phyloP scores from a whole-genome alignment of 2,113 vertebrate genomes.

The Astatotilapia flaviijosephi region DNA sequence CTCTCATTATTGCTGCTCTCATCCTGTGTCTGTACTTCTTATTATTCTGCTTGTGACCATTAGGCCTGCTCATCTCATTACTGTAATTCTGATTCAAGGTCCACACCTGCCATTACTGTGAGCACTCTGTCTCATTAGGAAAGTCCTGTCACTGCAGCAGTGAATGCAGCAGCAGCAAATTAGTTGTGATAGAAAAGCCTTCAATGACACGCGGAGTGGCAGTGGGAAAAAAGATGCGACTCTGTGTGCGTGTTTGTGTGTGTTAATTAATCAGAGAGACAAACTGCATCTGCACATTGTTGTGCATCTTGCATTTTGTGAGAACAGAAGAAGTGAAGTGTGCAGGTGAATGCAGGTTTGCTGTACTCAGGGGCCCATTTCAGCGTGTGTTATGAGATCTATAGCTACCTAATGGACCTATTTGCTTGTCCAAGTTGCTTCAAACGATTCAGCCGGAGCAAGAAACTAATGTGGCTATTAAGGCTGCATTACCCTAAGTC shows the following conservation, averaged over 20 bases:
- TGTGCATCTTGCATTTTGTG: neutral
- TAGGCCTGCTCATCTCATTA: slow-evolving; percentile 6
- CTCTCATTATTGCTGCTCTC: neutral
- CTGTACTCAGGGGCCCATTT: neutral
- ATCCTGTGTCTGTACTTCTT: neutral
- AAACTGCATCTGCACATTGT: neutral
- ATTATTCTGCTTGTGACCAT: slow-evolving; percentile 13
- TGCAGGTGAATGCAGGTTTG: neutral
- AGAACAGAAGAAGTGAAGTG: neutral
- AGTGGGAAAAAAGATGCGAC: neutral
- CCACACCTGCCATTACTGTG: neutral
- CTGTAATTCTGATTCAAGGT: slow-evolving; percentile 5
- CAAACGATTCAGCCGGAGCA: neutral
- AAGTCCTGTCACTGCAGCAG: neutral
- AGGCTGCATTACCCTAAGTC: slow-evolving; percentile 29
- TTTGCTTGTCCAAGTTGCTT: slow-evolving; percentile 16
- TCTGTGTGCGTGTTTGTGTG: neutral
- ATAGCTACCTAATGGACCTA: slow-evolving; percentile 32
- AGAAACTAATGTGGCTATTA: slow-evolving; percentile 39
- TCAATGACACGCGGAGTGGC: neutral
- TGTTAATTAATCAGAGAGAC: neutral
- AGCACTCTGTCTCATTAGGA: slow-evolving; percentile 8
- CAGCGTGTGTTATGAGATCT: slow-evolving; percentile 1
- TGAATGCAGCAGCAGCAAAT: neutral
- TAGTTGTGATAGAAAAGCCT: neutral